Base-by-base conservation (phyloP, 2,113 vertebrate species). In the Oryzias curvinotus region DNA sequence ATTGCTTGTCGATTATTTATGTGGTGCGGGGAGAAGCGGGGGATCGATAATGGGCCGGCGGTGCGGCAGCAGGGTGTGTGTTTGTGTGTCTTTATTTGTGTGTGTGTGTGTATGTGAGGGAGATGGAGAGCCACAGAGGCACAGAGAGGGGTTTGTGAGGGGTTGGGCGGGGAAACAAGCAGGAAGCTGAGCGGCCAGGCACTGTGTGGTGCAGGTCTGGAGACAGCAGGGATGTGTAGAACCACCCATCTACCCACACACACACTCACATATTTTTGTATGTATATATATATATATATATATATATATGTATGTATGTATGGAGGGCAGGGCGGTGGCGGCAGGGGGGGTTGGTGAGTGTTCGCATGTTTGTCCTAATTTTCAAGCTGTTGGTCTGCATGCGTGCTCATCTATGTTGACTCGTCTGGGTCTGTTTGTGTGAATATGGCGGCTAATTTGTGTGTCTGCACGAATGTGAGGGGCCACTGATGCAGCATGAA, bases 1-100 rank as follows among this genome's bases (percentile, higher is more conserved):
- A 93, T 93, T 93, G 91, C 90, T 91, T 85, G 83, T 92, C 82
- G 62, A 90, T 90, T 91, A 92, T 93, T 92, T 93, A 93, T 93
- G 91, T 93, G 91, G 90, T 88, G 84, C 90, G 87, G 81, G 89
- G 89, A 92, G 89, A 92, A 90, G 89, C 90, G 88, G 82, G 90
- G 90, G 80, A 92, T 93, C 92, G 90, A 91, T 92, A 92, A 90
- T 80, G 80, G 88, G 73, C 77, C 88, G 87, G 88, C 87, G 78
- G 89, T 89, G 90, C 85, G 76, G 90, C 88, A 87, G 84, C 70
- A 62, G 80, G 80, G 69, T 61, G 64, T 80, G 65, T 71, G 45
- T 77, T 19, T 66, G 30, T 70, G 51, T 70, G 51, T 78, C 59
- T 79, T 56, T 71, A 73, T 65, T 68, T 52, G 68, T 48, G 62